Conservation (phyloP, 2,888 invertebrate genomes). For the Thysanoteuthis rhombus region DNA sequence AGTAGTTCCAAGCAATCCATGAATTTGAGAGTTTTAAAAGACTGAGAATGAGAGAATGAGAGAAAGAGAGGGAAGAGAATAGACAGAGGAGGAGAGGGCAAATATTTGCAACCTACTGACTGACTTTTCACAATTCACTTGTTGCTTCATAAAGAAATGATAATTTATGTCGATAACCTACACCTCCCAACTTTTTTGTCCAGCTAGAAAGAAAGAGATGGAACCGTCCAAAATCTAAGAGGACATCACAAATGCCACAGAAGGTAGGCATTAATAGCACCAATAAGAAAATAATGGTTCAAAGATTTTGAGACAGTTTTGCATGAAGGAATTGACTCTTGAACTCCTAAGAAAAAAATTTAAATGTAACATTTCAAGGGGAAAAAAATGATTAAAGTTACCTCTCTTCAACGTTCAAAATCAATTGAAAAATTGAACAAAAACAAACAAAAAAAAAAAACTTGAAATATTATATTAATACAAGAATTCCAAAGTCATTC, state of each 20-base stretch:
- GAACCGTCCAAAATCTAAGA: neutral
- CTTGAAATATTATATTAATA: no score
- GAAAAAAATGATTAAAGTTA: no score
- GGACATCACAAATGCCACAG: constrained; percentile 13
- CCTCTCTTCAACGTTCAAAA: no score
- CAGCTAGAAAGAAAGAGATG: neutral
- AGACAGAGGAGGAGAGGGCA: neutral
- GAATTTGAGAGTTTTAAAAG: no score
- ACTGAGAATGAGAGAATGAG: no score
- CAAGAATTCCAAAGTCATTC: no score
- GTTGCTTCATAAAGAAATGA: neutral
- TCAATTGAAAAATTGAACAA: no score
- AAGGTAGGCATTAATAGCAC: constrained; percentile 25
- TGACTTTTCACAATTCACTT: neutral
- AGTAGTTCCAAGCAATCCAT: no score
- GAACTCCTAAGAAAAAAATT: no score
- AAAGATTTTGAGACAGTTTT: neutral
- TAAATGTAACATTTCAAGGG: no score
- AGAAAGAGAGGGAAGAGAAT: neutral
- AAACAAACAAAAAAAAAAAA: no score
- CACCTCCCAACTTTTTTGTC: neutral
- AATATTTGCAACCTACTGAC: neutral
- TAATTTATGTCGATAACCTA: neutral
- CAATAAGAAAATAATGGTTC: constrained; percentile 23
- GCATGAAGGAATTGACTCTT: no score